Conservation (phyloP, 2,797 vertebrate genomes). For the Pangasius larnaudii region DNA sequence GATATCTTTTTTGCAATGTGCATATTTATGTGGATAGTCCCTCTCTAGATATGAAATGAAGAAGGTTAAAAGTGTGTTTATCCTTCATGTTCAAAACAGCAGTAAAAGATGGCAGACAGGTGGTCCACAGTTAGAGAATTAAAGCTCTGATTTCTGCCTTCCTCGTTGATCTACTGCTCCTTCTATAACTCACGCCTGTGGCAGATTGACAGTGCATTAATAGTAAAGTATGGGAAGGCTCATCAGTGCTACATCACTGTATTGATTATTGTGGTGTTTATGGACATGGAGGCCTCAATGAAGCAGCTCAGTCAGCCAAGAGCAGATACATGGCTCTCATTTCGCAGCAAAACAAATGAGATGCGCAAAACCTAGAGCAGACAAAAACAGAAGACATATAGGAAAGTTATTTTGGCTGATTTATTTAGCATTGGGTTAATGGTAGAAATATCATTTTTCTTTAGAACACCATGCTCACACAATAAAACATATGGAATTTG, state of each 20-base stretch:
- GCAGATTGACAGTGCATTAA: constrained; percentile 47
- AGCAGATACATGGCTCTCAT: constrained; percentile 43
- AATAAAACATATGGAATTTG: background rate
- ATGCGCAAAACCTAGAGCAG: background rate
- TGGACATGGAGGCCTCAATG: constrained; percentile 35
- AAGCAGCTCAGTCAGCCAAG: constrained; percentile 46
- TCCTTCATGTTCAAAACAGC: background rate
- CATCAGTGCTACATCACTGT: constrained; percentile 48
- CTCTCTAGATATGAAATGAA: background rate
- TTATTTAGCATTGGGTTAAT: background rate
- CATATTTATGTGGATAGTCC: background rate
- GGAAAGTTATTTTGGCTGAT: background rate
- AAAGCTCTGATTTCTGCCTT: constrained; percentile 30
- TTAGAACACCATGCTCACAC: background rate
- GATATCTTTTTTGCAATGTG: background rate
- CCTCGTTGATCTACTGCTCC: constrained; percentile 30
- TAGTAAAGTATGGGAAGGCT: constrained; percentile 48
- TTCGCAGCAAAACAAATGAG: constrained; percentile 9
- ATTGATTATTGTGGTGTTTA: constrained; percentile 55
- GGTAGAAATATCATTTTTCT: background rate
- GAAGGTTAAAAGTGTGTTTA: background rate
- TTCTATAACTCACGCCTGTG: constrained; percentile 38
- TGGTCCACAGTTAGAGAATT: constrained; percentile 27
- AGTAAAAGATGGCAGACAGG: constrained; percentile 38
- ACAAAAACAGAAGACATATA: background rate